Evolutionary conservation across 2,888 invertebrate species (phyloP).

Genomic region (Drosophila anceps): DNA sequence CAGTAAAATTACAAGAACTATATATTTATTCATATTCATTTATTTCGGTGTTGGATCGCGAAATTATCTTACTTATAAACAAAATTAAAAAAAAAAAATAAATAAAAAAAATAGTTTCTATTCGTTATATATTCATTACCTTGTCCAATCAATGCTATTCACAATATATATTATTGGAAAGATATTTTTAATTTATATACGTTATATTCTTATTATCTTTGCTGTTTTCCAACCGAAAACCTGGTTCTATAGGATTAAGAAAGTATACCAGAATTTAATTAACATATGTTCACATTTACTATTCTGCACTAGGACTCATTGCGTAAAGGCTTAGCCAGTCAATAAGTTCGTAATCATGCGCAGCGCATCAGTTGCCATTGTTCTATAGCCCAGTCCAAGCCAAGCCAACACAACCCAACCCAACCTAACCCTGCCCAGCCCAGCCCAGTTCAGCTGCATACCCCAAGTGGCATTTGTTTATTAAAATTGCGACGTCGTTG

Average conservation of each 20-base stretch:
- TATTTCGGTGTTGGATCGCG: too few species aligned
- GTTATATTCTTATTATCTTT: background rate
- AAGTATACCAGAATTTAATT: background rate
- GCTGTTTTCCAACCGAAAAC: background rate
- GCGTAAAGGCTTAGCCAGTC: conserved; percentile 49
- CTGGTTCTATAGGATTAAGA: background rate
- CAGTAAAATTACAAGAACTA: background rate
- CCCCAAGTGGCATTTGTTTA: conserved; percentile 55
- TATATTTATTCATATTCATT: background rate
- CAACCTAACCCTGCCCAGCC: background rate
- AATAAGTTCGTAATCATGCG: conserved; percentile 62
- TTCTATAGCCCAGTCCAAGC: conserved; percentile 22
- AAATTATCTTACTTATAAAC: too few species aligned
- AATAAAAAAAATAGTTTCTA: background rate
- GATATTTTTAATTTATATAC: background rate
- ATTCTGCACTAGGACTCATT: conserved; percentile 15
- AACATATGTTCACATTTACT: conserved; percentile 22
- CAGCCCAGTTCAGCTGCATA: background rate
- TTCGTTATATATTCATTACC: background rate
- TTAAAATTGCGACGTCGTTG: conserved; percentile 57
- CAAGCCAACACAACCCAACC: background rate
- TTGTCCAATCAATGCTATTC: background rate
- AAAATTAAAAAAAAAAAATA: too few species aligned
- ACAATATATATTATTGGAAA: background rate
- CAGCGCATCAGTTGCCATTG: conserved; percentile 23